Conservation (phyloP, 1,140 invertebrate genomes). For the Papilio machaon region DNA sequence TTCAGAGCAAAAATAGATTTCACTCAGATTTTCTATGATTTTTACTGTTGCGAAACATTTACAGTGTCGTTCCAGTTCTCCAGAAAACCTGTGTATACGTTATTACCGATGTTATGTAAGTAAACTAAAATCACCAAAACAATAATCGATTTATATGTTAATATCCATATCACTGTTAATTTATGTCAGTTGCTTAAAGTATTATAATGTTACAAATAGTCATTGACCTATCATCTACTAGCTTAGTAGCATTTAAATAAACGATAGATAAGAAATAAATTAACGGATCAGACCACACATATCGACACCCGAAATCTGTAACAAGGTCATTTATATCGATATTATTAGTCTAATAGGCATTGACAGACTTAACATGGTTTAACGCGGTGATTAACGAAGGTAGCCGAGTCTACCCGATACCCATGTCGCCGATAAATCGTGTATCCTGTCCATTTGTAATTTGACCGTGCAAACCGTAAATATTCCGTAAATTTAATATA, state of each 20-base stretch:
- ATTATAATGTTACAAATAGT: not conserved
- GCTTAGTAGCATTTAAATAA: slow-evolving; percentile 23
- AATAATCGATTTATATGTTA: too few relatives aligned
- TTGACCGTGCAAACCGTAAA: not conserved
- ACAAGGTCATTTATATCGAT: slow-evolving; percentile 43
- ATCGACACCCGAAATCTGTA: slow-evolving; percentile 42
- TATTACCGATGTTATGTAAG: too few relatives aligned
- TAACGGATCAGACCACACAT: slow-evolving; percentile 42
- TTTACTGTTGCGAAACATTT: too few relatives aligned
- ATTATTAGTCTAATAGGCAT: slow-evolving; percentile 55
- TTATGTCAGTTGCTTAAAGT: not conserved
- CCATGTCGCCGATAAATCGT: not conserved
- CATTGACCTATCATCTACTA: slow-evolving; percentile 26
- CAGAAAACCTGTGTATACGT: too few relatives aligned
- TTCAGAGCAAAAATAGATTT: not conserved
- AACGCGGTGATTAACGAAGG: slow-evolving; percentile 45
- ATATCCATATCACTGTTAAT: too few relatives aligned
- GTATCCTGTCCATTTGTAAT: not conserved
- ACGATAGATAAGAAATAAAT: slow-evolving; percentile 17
- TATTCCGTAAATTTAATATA: not conserved
- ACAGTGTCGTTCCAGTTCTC: too few relatives aligned
- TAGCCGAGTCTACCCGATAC: slow-evolving; percentile 43
- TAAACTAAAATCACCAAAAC: too few relatives aligned
- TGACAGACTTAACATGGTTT: slow-evolving; percentile 53
- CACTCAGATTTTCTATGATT: too few relatives aligned